Percentiles rank a stretch among this genome's conserved stretches.
These are phyloP conservation scores for Lepidonotus clava DNA, from an alignment of 2,888 invertebrate species.

Conservation along the genomic window DNA sequence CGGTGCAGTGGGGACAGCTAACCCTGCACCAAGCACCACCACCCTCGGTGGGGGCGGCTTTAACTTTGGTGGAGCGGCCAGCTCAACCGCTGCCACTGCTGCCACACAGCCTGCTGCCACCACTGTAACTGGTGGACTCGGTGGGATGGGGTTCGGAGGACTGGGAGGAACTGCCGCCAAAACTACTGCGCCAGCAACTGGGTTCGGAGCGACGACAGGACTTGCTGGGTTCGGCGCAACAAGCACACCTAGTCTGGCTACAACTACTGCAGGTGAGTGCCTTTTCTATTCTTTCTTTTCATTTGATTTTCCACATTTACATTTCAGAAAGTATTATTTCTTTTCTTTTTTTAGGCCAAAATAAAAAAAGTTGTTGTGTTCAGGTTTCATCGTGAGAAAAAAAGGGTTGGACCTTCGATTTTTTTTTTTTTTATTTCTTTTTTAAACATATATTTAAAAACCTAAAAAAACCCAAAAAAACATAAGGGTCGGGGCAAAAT, in stretches of 20 bases:
- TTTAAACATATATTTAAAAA: no score
- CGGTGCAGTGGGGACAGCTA: background rate
- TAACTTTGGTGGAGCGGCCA: conserved; percentile 14
- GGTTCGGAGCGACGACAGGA: conserved; percentile 24
- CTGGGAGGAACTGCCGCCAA: conserved; percentile 20
- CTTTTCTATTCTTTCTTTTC: background rate
- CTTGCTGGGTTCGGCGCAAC: conserved; percentile 37
- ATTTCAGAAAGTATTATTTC: no score
- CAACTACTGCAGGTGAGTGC: background rate
- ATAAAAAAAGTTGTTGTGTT: no score
- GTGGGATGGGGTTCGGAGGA: background rate
- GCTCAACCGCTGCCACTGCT: background rate
- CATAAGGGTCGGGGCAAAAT: no score
- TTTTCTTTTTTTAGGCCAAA: no score
- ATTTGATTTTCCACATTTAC: background rate
- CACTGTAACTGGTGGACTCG: background rate
- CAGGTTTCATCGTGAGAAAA: no score
- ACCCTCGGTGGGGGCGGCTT: background rate
- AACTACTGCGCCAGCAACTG: background rate
- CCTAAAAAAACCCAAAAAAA: no score
- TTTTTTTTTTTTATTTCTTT: no score
- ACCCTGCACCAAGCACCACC: background rate
- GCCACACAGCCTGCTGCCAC: background rate
- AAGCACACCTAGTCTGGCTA: background rate
- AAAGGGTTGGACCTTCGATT: no score